phyloP scores from a whole-genome alignment of 2,797 vertebrate species.

The Poecilia wingei region DNA sequence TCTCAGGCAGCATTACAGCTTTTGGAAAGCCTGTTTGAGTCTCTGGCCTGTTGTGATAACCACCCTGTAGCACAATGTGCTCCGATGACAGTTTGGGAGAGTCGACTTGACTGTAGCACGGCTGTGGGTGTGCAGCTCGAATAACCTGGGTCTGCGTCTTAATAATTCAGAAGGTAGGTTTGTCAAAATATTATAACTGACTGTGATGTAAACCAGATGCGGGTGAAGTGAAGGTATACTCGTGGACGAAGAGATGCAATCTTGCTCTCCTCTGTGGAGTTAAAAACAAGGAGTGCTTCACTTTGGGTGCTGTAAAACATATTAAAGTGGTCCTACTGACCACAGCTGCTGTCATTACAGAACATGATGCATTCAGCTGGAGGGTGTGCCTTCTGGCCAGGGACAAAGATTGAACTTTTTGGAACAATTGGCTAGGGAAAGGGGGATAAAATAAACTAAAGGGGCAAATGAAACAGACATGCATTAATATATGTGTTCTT shows the following conservation, averaged over 20 bases:
- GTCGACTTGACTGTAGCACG: no score
- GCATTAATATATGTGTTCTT: constrained; percentile 4
- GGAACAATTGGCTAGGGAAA: constrained; percentile 35
- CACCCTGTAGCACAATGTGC: no score
- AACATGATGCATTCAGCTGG: constrained; percentile 59
- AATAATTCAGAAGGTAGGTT: not conserved
- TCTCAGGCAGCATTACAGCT: no score
- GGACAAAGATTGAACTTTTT: not conserved
- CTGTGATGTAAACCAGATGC: constrained; percentile 49
- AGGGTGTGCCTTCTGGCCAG: constrained; percentile 27
- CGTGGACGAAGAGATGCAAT: constrained; percentile 46
- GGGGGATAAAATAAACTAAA: constrained; percentile 11
- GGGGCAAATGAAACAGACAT: constrained; percentile 25
- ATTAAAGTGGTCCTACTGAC: constrained; percentile 37
- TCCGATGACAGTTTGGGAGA: no score
- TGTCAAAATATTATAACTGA: not conserved
- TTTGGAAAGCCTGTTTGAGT: no score
- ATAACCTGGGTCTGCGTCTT: no score
- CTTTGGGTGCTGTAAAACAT: constrained; percentile 43
- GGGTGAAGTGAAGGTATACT: constrained; percentile 36
- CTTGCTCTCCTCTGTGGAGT: constrained; percentile 37
- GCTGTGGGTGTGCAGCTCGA: no score
- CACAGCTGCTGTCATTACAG: constrained; percentile 63
- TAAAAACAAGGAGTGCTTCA: constrained; percentile 21
- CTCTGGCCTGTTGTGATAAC: no score